Base-by-base conservation (phyloP, 37 sponge, comb jelly and placozoan genomes). In the Hormiphora californensis region DNA sequence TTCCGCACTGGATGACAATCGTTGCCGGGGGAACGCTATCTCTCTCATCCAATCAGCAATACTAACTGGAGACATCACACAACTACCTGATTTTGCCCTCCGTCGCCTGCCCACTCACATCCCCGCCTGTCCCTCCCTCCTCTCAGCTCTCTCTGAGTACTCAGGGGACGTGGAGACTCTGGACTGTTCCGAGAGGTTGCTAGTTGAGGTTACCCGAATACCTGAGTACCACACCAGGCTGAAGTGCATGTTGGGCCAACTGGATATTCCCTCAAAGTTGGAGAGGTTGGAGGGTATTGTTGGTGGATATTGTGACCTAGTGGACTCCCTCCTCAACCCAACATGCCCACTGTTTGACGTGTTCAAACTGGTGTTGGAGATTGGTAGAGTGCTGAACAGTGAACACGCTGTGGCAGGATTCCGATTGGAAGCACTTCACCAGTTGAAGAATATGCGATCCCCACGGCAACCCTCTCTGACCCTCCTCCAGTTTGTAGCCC, bases 191-290 rank as follows among this genome's bases (percentile, higher is more conserved):
- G 81, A 73, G 23, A 43, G 21, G 8, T 46, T 73, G 3, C 81
- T 73, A 4, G 81, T 73, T 3, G 40, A 43, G 17, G 17, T 73
- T 0, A 43, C 81, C 15, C 7, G 81, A 30, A 41, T 73, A 41
- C 35, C 81, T 39, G 81, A 73, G 44, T 73, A 43, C 43, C 46
- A 73, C 25, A 73, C 81, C 44, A 39, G 81, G 81, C 35, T 73
- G 41, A 73, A 73, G 44, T 73, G 81, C 46, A 73, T 73, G 43
- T 15, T 73, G 2, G 81, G 81, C 5, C 11, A 9, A 1, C 12
- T 40, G 35, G 81, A 73, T 40, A 73, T 73, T 30, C 81, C 81
- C 8, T 43, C 40, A 40, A 2, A 23, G 3, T 28, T 73, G 81
- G 81, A 73, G 4, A 3, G 36, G 21, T 46, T 73, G n/a, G 81